phyloP scores from a whole-genome alignment of 2,797 vertebrate genomes.

The Discoglossus pictus region DNA sequence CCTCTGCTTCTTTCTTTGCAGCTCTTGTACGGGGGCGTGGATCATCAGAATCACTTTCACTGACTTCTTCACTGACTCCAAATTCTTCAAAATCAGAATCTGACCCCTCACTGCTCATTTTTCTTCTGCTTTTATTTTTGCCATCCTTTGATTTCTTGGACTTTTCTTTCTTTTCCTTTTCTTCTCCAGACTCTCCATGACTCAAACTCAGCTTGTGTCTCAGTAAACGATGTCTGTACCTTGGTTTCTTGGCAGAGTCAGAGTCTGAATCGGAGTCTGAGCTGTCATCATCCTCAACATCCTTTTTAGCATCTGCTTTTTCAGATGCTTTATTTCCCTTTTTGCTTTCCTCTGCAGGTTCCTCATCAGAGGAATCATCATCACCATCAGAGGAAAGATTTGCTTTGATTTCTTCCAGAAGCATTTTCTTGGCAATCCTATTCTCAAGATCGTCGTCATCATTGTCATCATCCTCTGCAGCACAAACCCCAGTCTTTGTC shows the following conservation, averaged over 20 bases:
- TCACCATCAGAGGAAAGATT: conserved; percentile 90
- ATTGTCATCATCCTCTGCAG: conserved; percentile 74
- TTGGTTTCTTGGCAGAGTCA: conserved; percentile 83
- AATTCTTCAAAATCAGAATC: conserved; percentile 82
- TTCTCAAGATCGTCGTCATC: conserved; percentile 95
- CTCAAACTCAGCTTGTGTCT: conserved; percentile 89
- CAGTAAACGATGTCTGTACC: conserved; percentile 87
- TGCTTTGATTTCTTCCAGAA: conserved; percentile 97
- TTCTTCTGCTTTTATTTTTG: conserved; percentile 75
- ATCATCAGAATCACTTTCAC: conserved; percentile 81
- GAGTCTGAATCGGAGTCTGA: conserved; percentile 77
- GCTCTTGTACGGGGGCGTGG: conserved; percentile 87
- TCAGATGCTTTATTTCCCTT: conserved; percentile 67
- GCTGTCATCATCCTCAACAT: conserved; percentile 67
- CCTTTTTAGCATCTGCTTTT: too few relatives aligned
- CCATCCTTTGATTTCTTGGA: conserved; percentile 67
- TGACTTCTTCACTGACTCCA: conserved; percentile 75
- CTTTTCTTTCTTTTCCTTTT: conserved; percentile 65
- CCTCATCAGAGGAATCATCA: conserved; percentile 87
- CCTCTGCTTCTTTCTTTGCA: conserved; percentile 78
- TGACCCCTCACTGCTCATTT: conserved; percentile 88
- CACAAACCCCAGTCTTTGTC: conserved; percentile 71
- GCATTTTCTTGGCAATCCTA: conserved; percentile 99
- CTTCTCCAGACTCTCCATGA: conserved; percentile 90
- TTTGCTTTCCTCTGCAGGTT: conserved; percentile 72